These are phyloP conservation scores for Emydoidea blandingii DNA, from an alignment of 2,797 vertebrate species.

Conservation along the genomic window DNA sequence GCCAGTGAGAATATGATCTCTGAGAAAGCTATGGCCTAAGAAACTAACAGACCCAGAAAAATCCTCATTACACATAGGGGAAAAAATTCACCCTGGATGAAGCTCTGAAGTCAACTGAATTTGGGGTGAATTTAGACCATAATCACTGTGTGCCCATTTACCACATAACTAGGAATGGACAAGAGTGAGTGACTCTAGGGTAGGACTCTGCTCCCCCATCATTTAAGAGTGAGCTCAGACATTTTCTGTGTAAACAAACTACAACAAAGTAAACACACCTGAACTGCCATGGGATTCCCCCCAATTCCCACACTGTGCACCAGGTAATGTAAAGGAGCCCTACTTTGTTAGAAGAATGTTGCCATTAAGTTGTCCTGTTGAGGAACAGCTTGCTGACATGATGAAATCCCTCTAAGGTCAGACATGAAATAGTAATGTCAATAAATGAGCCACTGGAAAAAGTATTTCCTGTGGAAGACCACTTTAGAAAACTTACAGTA, in stretches of 20 bases:
- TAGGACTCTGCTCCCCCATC: neutral
- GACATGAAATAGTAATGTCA: neutral
- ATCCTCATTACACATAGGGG: neutral
- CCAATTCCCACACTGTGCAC: neutral
- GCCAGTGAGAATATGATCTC: neutral
- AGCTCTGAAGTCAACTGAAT: conserved; percentile 17
- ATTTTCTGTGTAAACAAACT: conserved; percentile 14
- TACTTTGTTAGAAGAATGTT: neutral
- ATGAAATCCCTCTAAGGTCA: neutral
- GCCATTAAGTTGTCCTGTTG: neutral
- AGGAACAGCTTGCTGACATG: neutral
- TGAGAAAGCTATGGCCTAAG: neutral
- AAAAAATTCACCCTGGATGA: neutral
- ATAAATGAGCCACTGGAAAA: neutral
- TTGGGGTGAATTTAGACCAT: accelerated
- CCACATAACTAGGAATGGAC: neutral
- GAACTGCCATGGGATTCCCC: neutral
- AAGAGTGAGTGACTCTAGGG: neutral
- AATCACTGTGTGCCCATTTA: neutral
- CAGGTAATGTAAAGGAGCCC: neutral
- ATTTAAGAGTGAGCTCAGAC: neutral
- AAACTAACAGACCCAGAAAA: neutral
- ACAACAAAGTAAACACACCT: neutral
- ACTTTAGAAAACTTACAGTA: conserved; percentile 36
- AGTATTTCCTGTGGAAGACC: neutral